Evolutionary conservation across 2,888 invertebrate species (phyloP), one percentile per base, ranked within the genome.

Genomic region (Diloba caeruleocephala): DNA sequence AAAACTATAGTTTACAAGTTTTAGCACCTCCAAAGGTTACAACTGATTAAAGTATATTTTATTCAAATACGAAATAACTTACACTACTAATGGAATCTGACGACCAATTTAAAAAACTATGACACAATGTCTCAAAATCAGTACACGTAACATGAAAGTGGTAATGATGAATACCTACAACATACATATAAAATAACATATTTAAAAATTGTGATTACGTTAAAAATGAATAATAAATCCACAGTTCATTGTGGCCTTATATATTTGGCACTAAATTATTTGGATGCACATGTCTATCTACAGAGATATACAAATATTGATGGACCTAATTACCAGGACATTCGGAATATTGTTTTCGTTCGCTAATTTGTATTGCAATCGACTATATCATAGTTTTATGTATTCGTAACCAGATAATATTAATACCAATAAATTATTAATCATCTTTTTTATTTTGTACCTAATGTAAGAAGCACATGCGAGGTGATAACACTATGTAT

Each of bases 241-340:
- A 82, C 81, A 71, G 75, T 73, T 60, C 53, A 65, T 71, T 61
- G 81, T 78, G 82, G 84, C 85, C 83, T 79, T 76, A 74, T 78
- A 79, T 88, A 88, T 92, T 93, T 93, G 92, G 92, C 92, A 93
- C 92, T 88, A 87, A 82, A 82, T 84, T 85, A 89, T 91, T 92
- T 92, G 91, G 90, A 91, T 86, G 85, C 87, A 84, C 84, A 86
- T 81, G 80, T 88, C 84, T 89, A 89, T 88, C 88, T 89, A 90
- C 68, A 70, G 61, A 79, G 71, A 78, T 78, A 78, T 79, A 82
- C 76, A 82, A 82, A 69, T 74, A 82, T 76, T 79, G 76, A 76
- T 74, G 74, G 78, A 80, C 81, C 76, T 83, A 80, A 79, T 74
- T 57, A 55, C 51, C 56, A 59, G 66, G 71, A 76, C 61, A 76